Base-by-base conservation (phyloP, 2,888 invertebrate species). In the Dione juno region DNA sequence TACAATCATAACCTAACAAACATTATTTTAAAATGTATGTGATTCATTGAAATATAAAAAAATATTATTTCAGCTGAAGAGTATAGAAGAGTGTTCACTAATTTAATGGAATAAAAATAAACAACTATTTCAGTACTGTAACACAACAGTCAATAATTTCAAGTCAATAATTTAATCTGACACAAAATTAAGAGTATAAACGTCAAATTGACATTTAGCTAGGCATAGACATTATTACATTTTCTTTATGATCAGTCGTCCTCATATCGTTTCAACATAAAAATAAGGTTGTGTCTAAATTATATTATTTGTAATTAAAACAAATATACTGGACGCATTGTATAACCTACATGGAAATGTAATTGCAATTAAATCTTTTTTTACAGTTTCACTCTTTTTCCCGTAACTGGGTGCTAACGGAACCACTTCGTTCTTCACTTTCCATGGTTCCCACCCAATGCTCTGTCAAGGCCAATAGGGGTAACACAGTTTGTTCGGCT, bases 1-100 rank as follows among this genome's bases (percentile, higher is more conserved):
- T 21, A 61, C 28, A 69, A 66, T n/a, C 61, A 53, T 68, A 67
- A 67, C 67, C 67, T 67, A 59, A 57, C 14, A 54, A 54, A 3
- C 57, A 54, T n/a, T 57, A 16, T 40, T 1, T 16, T 57, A 0
- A 57, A 5, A 57, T 40, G 16, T 57, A 37, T 16, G n/a, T 54
- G 3, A 16, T 5, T 11, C 1, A 57, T 6, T 6, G 1, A 57
- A 57, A 37, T 37, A 53, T 3, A n/a, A 21, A 19, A 35, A 11
- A 13, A 16, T 40, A 16, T 57, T 11, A 40, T 57, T 10, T 16
- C 37, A 16, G 16, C 11, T 1, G 2, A 10, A n/a, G 57, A 35
- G 16, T 16, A 37, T 16, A 40, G 5, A 11, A 16, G 37, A 54
- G n/a, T 37, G 54, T 37, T n/a, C 37, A 37, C 10, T 54, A 37